These are phyloP conservation scores for Chymomyza costata DNA, from an alignment of 1,140 invertebrate genomes.

Conservation along the genomic window DNA sequence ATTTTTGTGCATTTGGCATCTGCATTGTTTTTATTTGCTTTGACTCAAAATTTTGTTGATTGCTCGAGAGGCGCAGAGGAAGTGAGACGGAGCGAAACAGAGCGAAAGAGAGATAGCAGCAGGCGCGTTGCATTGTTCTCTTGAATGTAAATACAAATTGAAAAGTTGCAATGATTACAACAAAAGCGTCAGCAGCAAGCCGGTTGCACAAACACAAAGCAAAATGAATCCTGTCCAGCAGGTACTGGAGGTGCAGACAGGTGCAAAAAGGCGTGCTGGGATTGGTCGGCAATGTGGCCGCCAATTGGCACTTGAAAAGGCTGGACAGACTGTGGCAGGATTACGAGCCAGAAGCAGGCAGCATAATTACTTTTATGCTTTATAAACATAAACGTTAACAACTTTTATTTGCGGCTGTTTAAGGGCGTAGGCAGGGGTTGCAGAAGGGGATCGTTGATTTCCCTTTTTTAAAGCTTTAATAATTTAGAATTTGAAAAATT, in stretches of 20 bases:
- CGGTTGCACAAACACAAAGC: constrained; percentile 32
- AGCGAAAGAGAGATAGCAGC: too few relatives aligned
- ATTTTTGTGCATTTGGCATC: too few relatives aligned
- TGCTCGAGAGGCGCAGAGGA: too few relatives aligned
- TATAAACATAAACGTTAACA: constrained; percentile 28
- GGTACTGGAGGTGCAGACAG: constrained; percentile 24
- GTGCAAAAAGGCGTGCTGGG: constrained; percentile 2
- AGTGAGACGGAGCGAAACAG: too few relatives aligned
- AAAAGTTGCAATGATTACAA: constrained; percentile 47
- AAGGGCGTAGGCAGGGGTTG: too few relatives aligned
- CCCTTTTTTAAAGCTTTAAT: too few relatives aligned
- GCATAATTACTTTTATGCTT: constrained; percentile 57
- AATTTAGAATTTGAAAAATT: too few relatives aligned
- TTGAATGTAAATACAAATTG: constrained; percentile 45
- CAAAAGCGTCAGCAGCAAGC: constrained; percentile 1
- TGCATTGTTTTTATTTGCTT: too few relatives aligned
- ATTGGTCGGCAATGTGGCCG: constrained; percentile 1
- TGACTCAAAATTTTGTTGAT: too few relatives aligned
- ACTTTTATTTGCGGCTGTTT: constrained; percentile 25
- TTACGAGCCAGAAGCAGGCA: constrained; percentile 7
- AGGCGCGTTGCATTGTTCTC: too few relatives aligned
- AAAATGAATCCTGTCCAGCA: background rate
- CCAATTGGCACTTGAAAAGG: constrained; percentile 24
- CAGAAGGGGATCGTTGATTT: too few relatives aligned
- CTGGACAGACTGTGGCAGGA: constrained; percentile 15